These are phyloP conservation scores for Amniataba percoides DNA, from an alignment of 2,797 vertebrate species.

Conservation along the genomic window DNA sequence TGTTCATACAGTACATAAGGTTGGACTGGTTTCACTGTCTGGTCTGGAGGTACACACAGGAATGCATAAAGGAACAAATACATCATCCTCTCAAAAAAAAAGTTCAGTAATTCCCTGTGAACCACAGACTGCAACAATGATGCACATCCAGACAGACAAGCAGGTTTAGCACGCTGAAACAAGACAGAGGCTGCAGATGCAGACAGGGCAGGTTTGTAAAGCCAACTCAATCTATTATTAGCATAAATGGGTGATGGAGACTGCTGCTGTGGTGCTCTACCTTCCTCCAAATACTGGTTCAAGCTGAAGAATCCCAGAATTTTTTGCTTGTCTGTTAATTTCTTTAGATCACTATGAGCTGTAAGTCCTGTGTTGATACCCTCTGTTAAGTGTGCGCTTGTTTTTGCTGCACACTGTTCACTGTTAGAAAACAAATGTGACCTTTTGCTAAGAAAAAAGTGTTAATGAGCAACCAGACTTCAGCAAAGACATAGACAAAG, in stretches of 20 bases:
- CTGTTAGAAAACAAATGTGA: background rate
- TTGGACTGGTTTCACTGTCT: conserved; percentile 1
- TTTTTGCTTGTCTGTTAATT: background rate
- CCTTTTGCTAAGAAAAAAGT: background rate
- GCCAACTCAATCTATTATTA: background rate
- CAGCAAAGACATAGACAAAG: background rate
- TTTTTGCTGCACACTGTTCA: background rate
- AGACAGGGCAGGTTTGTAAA: background rate
- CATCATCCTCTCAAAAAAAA: background rate
- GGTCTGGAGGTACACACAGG: background rate
- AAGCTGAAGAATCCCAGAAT: background rate
- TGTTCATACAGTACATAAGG: background rate
- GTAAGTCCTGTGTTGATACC: background rate
- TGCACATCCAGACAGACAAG: conserved; percentile 10
- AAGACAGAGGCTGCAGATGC: background rate
- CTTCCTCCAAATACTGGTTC: background rate
- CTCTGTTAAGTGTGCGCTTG: background rate
- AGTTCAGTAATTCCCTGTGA: background rate
- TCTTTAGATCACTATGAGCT: background rate
- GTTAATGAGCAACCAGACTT: background rate
- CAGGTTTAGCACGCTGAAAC: conserved; percentile 14
- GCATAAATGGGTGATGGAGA: background rate
- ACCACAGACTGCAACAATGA: background rate
- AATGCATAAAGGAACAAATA: background rate
- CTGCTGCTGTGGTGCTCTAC: background rate